These are phyloP conservation scores for Tillus elongatus DNA, from an alignment of 2,888 invertebrate species.

Conservation along the genomic window DNA sequence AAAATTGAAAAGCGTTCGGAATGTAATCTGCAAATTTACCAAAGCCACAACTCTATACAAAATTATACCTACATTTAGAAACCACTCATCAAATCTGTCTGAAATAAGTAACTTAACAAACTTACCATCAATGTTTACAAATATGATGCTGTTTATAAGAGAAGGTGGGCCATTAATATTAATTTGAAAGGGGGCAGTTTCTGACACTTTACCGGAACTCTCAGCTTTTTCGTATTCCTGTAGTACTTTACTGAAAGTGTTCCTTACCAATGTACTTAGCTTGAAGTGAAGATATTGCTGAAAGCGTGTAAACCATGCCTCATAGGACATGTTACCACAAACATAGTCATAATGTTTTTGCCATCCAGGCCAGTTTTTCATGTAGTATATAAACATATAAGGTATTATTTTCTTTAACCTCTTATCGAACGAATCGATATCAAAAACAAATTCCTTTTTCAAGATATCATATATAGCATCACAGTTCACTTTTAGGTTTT, in stretches of 20 bases:
- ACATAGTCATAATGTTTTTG: constrained; percentile 25
- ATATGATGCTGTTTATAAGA: constrained; percentile 20
- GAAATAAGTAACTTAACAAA: constrained; percentile 4
- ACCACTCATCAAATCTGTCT: too few relatives aligned
- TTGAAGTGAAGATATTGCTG: constrained; percentile 22
- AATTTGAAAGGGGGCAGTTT: constrained; percentile 22
- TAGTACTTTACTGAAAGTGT: constrained; percentile 17
- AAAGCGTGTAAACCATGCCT: constrained; percentile 25
- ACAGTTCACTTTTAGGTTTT: too few relatives aligned
- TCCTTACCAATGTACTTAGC: constrained; percentile 21
- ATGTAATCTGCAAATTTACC: too few relatives aligned
- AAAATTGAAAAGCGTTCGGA: too few relatives aligned
- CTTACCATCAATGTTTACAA: constrained; percentile 16
- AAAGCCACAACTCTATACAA: too few relatives aligned
- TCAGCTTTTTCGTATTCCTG: constrained; percentile 13
- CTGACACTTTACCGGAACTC: constrained; percentile 2
- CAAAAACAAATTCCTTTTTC: constrained; percentile 22
- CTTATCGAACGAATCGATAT: constrained; percentile 18
- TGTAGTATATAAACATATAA: constrained; percentile 23
- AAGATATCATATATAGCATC: too few relatives aligned
- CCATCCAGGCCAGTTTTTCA: constrained; percentile 28
- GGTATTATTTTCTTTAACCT: constrained; percentile 20
- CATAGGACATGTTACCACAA: constrained; percentile 23
- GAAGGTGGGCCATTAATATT: constrained; percentile 20
- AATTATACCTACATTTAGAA: too few relatives aligned